Conservation (phyloP, 2,888 invertebrate genomes). For the Pteria penguin region DNA sequence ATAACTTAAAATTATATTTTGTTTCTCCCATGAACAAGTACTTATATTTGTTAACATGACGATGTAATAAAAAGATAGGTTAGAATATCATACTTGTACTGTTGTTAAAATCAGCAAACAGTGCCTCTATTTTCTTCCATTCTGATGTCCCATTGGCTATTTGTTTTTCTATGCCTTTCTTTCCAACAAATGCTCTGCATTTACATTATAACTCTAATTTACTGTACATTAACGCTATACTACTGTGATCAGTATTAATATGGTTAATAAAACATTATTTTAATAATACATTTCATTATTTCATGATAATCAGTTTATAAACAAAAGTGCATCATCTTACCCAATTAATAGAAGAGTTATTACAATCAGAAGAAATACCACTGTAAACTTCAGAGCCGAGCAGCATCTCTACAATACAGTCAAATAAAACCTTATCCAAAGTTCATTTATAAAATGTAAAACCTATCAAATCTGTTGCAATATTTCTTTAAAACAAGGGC, state of each 20-base stretch:
- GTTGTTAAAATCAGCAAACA: conserved; percentile 72
- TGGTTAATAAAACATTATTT: too few relatives aligned
- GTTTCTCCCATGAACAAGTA: too few relatives aligned
- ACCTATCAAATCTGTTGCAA: too few relatives aligned
- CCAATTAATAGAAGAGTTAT: conserved; percentile 76
- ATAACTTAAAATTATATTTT: too few relatives aligned
- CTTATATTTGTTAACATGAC: too few relatives aligned
- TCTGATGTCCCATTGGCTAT: conserved; percentile 66
- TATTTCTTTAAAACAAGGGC: too few relatives aligned
- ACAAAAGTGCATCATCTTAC: conserved; percentile 64
- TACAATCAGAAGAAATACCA: conserved; percentile 77
- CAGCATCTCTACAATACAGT: conserved; percentile 74
- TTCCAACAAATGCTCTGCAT: conserved; percentile 65
- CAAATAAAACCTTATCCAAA: background rate
- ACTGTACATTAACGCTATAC: too few relatives aligned
- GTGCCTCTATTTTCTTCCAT: conserved; percentile 73
- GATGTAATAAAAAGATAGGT: too few relatives aligned
- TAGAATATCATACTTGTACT: conserved; percentile 41
- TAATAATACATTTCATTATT: too few relatives aligned
- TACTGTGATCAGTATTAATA: too few relatives aligned
- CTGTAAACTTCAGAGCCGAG: conserved; percentile 77
- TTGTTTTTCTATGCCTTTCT: conserved; percentile 22
- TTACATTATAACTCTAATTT: too few relatives aligned
- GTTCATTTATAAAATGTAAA: background rate
- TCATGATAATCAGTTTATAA: too few relatives aligned